A percentile compares a stretch with the other conserved stretches of the same genome.
Evolutionary conservation across 2,797 vertebrate species (phyloP).

Genomic region (Poecilia gillii): DNA sequence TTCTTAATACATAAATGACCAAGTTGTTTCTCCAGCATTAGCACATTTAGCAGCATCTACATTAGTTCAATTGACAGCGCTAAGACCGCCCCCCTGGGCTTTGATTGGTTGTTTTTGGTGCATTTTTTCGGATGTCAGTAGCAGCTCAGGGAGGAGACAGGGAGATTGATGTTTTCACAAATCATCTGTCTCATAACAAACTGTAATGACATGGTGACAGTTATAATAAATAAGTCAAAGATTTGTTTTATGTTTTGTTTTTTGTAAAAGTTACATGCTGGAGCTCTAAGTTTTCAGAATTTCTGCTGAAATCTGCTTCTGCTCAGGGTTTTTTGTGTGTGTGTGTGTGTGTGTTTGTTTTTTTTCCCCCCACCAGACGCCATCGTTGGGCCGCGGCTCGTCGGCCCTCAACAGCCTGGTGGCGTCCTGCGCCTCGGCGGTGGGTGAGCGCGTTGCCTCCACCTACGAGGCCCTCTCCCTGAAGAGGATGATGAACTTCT

Average conservation of each 20-base stretch:
- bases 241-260: too few species aligned
- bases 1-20: neutral
- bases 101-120: too few species aligned
- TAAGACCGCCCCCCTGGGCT: too few species aligned
- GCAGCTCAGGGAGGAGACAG: too few species aligned
- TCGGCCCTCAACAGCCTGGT: slow-evolving; percentile 91
- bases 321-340: neutral
- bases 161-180: too few species aligned
- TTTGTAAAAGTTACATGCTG: too few species aligned
- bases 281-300: too few species aligned
- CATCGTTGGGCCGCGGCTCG: slow-evolving; percentile 62
- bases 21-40: neutral
- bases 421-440: slow-evolving; percentile 92
- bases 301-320: too few species aligned
- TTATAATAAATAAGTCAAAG: too few species aligned
- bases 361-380: slow-evolving; percentile 34
- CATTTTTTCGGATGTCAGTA: too few species aligned
- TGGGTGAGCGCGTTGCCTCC: slow-evolving; percentile 92
- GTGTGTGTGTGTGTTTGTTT: neutral
- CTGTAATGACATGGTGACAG: too few species aligned
- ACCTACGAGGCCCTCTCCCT: slow-evolving; percentile 94
- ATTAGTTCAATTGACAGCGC: neutral
- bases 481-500: slow-evolving; percentile 95
- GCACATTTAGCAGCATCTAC: neutral
- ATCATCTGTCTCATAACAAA: too few species aligned